These are phyloP conservation scores for Scaptomyza flava DNA, from an alignment of 2,888 invertebrate species.

Conservation along the genomic window DNA sequence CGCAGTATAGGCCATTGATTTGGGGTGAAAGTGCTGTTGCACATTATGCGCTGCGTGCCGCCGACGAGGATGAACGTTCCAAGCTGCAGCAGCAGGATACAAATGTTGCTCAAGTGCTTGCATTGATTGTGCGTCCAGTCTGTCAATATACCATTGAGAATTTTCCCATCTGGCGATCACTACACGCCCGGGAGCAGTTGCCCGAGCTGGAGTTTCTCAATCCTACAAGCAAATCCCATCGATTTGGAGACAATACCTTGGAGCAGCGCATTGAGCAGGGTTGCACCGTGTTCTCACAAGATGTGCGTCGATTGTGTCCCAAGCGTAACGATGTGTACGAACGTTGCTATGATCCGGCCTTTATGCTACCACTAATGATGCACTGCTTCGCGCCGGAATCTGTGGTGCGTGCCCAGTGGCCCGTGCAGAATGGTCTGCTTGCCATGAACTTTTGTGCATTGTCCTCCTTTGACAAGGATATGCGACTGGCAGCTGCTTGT, in stretches of 20 bases:
- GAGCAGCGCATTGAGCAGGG: slow-evolving; percentile 79
- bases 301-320: slow-evolving; percentile 79
- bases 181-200: slow-evolving; percentile 83
- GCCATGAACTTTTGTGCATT: slow-evolving; percentile 89
- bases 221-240: slow-evolving; percentile 53
- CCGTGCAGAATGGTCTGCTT: slow-evolving; percentile 89
- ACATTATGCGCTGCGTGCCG: slow-evolving; percentile 88
- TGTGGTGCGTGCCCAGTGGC: slow-evolving; percentile 89
- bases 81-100: slow-evolving; percentile 88
- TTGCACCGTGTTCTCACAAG: slow-evolving; percentile 52
- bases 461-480: slow-evolving; percentile 87
- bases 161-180: slow-evolving; percentile 88
- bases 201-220: slow-evolving; percentile 74
- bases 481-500: slow-evolving; percentile 90
- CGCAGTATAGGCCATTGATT: slow-evolving; percentile 90
- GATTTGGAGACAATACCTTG: slow-evolving; percentile 76
- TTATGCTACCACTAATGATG: slow-evolving; percentile 91
- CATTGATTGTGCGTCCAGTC: slow-evolving; percentile 88
- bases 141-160: slow-evolving; percentile 89
- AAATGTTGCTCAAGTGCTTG: slow-evolving; percentile 89
- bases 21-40: slow-evolving; percentile 93
- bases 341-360: slow-evolving; percentile 92
- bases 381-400: slow-evolving; percentile 91
- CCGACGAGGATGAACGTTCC: slow-evolving; percentile 85
- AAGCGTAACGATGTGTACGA: slow-evolving; percentile 77